A percentile compares a stretch with the other conserved stretches of the same genome.
These are phyloP conservation scores for Pyrgilauda ruficollis DNA, from an alignment of 2,113 vertebrate genomes.

Conservation along the genomic window DNA sequence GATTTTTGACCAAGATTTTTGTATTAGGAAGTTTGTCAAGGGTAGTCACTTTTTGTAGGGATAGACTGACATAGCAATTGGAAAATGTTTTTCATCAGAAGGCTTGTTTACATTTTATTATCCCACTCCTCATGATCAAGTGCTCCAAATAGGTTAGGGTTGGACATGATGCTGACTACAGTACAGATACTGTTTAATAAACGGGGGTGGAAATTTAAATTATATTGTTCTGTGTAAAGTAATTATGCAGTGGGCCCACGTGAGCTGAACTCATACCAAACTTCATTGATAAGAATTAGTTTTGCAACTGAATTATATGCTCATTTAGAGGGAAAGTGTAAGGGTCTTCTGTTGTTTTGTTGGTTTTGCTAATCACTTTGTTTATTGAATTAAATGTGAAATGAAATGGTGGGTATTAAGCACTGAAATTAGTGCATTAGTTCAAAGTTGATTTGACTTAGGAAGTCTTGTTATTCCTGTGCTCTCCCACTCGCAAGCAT, in stretches of 20 bases:
- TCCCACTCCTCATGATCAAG: background rate
- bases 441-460: background rate
- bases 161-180: background rate
- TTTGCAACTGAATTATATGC: background rate
- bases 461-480: background rate
- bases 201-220: fast-evolving
- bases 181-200: background rate
- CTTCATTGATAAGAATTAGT: background rate
- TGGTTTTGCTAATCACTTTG: background rate
- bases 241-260: background rate
- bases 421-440: background rate
- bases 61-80: background rate
- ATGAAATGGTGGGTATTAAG: background rate
- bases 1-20: background rate
- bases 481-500: background rate
- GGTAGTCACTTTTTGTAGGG: background rate
- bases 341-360: background rate
- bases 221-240: background rate
- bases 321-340: background rate
- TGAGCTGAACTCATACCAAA: background rate
- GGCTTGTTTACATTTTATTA: background rate
- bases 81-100: background rate
- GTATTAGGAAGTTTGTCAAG: background rate
- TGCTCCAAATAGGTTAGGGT: background rate
- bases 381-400: background rate